A percentile compares a stretch with the other conserved stretches of the same genome.
Evolutionary conservation across 2,113 vertebrate genomes (phyloP).

Genomic region (Hydrolagus affinis): DNA sequence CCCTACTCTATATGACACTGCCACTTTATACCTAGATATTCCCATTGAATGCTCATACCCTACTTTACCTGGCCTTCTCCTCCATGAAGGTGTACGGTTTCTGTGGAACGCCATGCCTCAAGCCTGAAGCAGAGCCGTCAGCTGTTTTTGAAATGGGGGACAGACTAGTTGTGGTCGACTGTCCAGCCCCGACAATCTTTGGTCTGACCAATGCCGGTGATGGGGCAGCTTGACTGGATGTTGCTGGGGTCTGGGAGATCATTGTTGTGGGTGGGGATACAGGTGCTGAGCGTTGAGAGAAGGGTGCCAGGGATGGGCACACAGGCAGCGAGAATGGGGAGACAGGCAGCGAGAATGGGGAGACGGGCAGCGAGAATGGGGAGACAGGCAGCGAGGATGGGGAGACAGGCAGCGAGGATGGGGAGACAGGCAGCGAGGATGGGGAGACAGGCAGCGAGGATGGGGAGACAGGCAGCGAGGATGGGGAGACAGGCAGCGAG

Average conservation of each 20-base stretch:
- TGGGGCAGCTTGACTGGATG: slow-evolving; percentile 37
- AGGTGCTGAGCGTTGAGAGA: background rate
- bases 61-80: slow-evolving; percentile 81
- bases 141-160: slow-evolving; percentile 48
- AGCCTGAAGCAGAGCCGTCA: slow-evolving; percentile 52
- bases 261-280: slow-evolving; percentile 33
- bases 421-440: no score
- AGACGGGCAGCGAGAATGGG: no score
- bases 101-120: slow-evolving; percentile 85
- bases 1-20: no score
- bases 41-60: background rate
- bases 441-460: no score
- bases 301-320: no score
- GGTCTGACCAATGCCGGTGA: slow-evolving; percentile 37
- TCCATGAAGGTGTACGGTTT: slow-evolving; percentile 97
- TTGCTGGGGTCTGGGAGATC: background rate
- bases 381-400: no score
- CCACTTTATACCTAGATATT: no score
- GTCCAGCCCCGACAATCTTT: slow-evolving; percentile 41
- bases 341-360: no score
- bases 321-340: no score
- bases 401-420: no score
- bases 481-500: no score
- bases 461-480: no score
- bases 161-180: slow-evolving; percentile 36